Evolutionary conservation across 2,113 vertebrate genomes (phyloP).

Genomic region (Myotis lucifugus): DNA sequence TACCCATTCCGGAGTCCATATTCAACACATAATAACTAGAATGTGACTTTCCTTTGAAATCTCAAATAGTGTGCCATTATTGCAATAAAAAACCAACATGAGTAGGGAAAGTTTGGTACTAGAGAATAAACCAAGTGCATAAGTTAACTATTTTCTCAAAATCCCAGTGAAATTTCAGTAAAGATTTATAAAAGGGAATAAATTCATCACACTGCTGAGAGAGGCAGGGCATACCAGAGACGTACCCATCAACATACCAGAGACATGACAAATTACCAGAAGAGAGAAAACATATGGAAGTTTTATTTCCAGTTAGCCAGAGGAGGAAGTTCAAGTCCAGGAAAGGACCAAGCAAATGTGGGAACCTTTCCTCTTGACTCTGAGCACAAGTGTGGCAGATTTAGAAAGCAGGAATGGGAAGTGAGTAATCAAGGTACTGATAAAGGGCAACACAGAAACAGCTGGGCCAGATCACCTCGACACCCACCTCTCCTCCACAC

Average conservation of each 20-base stretch:
- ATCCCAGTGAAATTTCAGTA: neutral
- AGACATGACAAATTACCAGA: neutral
- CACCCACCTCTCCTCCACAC: neutral
- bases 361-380: neutral
- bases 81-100: neutral
- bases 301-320: neutral
- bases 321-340: neutral
- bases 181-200: slow-evolving; percentile 6
- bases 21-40: neutral
- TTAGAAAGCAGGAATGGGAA: neutral
- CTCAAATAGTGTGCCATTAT: neutral
- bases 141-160: slow-evolving; percentile 33
- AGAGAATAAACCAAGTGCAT: neutral
- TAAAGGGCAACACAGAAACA: neutral
- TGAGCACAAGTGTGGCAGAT: neutral
- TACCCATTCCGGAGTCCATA: neutral
- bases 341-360: neutral
- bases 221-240: neutral
- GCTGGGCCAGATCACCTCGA: neutral
- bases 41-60: neutral
- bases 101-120: neutral
- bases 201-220: neutral
- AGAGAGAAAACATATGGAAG: neutral
- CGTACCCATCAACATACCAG: neutral
- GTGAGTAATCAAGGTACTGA: neutral